Base-by-base conservation (phyloP, 2,888 invertebrate species). In the Oxyteleia sp. region DNA sequence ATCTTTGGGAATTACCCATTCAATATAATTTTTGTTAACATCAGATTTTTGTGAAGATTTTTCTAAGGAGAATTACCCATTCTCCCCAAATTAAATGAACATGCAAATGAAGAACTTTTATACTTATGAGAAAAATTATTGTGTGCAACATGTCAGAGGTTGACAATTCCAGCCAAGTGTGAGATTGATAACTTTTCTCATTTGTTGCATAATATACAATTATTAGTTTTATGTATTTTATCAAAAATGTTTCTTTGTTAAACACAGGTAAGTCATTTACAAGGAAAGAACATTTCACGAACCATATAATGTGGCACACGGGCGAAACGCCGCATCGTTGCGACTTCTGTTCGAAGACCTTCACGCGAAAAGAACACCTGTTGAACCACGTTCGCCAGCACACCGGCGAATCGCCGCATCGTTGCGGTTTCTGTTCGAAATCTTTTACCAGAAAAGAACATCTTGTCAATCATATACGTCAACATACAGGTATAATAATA, bases 261-360 rank as follows among this genome's bases (percentile, higher is more conserved):
- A n/a, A n/a, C n/a, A n/a, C 88, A 93, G 93, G 93, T 88, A 97
- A 97, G 94, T 96, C 97, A 87, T 97, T 97, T 94, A 97, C 97
- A 82, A 95, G 97, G 92, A 97, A 97, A 94, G 97, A 97, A 94
- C 97, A 97, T 94, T 97, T 97, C 94, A 97, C 96, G 95, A 97
- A 97, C 94, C 97, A 97, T 94, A 97, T 97, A 93, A 95, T 97
- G 95, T 97, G 97, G 97, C 97, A 97, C 93, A 97, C 97, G 90
- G 96, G 96, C 51, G 97, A 96, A 92, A 96, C 96, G 0, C 96
- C 96, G 16, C 96, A 96, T 92, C 95, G 96, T 51, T 96, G 96
- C 91, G 96, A 96, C 91, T 96, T 96, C 93, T 96, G 96, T 92
- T 96, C 96, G 18, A 96, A 96, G 93, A 96, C 96, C 4, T 96